Base-by-base conservation (phyloP, 2,797 vertebrate species). In the Anas capensis region DNA sequence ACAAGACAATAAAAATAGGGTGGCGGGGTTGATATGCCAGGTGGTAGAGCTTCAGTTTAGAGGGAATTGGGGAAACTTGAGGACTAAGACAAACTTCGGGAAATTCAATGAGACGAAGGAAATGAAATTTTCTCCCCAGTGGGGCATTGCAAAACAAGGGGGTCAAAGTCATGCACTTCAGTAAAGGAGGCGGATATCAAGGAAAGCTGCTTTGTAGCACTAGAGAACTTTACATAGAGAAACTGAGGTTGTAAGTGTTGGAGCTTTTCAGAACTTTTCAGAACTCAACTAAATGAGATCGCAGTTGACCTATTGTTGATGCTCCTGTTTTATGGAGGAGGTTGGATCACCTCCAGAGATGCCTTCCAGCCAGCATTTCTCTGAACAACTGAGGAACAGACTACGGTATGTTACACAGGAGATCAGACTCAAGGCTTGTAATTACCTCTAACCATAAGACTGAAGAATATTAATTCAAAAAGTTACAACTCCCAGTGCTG, bases 241-340 rank as follows among this genome's bases (percentile, higher is more conserved):
- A 75, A 4, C 0, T 77, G 26, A 19, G 33, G 23, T 82, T 36
- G 79, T 40, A n/a, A 24, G 17, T 68, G 24, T 8, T 34, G 51
- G 58, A 29, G 38, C 12, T 78, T 56, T 40, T 19, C 8, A 51
- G n/a, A 34, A 26, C 12, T 78, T 56, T 40, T 19, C 8, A 51
- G n/a, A 34, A 26, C 13, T 36, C 4, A 2, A 15, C 8, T 65
- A 17, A 62, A 19, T 48, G 40, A 9, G 33, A 14, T 16, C 23
- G 38, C 14, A 46, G 14, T 3, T 1, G 1, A 2, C 29, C 19
- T 3, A 3, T 14, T 4, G 34, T 0, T 78, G 40, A 18, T 42
- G 24, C 10, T 21, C 11, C 8, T 34, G 13, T 8, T 33, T 36
- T 38, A 15, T 14, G 29, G 53, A 76, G 21, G 10, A 73, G n/a